A percentile compares a stretch with the other conserved stretches of the same genome.
These are phyloP conservation scores for Calliopsis andreniformis DNA, from an alignment of 1,140 invertebrate species.

Conservation along the genomic window DNA sequence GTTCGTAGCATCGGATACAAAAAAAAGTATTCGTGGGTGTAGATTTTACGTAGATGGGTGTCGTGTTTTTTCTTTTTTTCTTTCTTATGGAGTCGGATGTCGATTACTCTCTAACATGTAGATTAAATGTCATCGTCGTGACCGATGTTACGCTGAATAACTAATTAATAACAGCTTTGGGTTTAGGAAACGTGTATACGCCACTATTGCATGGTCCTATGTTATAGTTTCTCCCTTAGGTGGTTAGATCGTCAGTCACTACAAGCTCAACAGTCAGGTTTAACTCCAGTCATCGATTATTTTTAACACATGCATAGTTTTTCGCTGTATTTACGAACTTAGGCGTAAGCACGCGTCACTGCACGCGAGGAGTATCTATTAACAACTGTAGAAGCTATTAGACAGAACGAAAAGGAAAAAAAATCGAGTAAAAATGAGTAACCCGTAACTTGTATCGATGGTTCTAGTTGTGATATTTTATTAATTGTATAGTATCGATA, in stretches of 20 bases:
- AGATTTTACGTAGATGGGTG: slow-evolving; percentile 7
- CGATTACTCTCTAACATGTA: slow-evolving; percentile 32
- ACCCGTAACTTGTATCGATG: slow-evolving; percentile 76
- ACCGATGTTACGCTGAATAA: not conserved
- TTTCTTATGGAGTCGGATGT: slow-evolving; percentile 15
- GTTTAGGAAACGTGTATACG: slow-evolving; percentile 26
- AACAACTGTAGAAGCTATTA: slow-evolving; percentile 30
- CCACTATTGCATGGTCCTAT: slow-evolving; percentile 6
- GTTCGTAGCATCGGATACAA: slow-evolving; percentile 4
- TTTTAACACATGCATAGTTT: slow-evolving; percentile 30
- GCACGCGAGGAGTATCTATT: slow-evolving; percentile 17
- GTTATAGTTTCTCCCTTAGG: slow-evolving; percentile 11
- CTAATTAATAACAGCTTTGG: slow-evolving; percentile 34
- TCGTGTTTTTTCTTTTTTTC: not conserved
- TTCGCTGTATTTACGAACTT: slow-evolving; percentile 9
- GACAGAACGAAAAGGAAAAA: slow-evolving; percentile 33
- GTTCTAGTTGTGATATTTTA: slow-evolving; percentile 82
- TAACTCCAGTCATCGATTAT: slow-evolving; percentile 36
- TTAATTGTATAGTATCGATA: slow-evolving; percentile 69
- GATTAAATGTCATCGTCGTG: slow-evolving; percentile 24
- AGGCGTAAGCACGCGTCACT: slow-evolving; percentile 10
- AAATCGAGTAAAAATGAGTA: slow-evolving; percentile 46
- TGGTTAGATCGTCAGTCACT: slow-evolving; percentile 50
- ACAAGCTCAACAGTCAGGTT: slow-evolving; percentile 54
- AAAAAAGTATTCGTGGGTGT: slow-evolving; percentile 36